Base-by-base conservation (phyloP, 2,888 invertebrate genomes). In the Napeogenes sylphis region DNA sequence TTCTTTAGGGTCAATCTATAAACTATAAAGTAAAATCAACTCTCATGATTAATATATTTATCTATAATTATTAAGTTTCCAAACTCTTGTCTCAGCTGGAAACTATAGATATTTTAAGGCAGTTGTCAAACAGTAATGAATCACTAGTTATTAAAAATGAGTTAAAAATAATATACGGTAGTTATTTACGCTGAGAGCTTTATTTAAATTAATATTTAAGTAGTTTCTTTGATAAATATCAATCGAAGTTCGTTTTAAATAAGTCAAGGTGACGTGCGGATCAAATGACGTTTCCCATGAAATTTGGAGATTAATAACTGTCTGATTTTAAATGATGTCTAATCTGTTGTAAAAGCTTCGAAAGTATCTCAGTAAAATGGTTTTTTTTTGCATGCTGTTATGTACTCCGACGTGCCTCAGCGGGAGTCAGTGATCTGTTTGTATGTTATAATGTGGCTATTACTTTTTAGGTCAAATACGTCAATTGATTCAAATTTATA, bases 361-460 rank as follows among this genome's bases (percentile, higher is more conserved):
- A 45, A 45, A 59, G n/a, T 51, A 57, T 45, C 14, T 8, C 33
- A 42, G 10, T 14, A n/a, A n/a, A 6, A 53, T 59, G 54, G 30
- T 38, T 21, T 59, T 21, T 38, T 30, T 45, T 46, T 60, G 38
- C 12, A 21, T 12, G 45, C 35, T 55, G 57, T 59, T 38, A 38
- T 54, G 35, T 32, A 10, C 8, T 45, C 10, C 30, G 73, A 71
- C 65, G 61, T 63, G 68, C 64, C 83, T 69, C 75, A 64, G 80
- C 81, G 82, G 84, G 84, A 80, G 83, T 70, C 77, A 30, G n/a
- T 62, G 62, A 46, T 57, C 21, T 55, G 59, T 59, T 59, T 59
- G 46, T 60, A 38, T 56, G 56, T 30, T 62, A 54, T 45, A 47
- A 59, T 35, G 30, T 62, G 53, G 46, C 61, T 59, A 59, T 64